Conservation (phyloP, 2,888 invertebrate species). For the Melangyna quadrimaculata region DNA sequence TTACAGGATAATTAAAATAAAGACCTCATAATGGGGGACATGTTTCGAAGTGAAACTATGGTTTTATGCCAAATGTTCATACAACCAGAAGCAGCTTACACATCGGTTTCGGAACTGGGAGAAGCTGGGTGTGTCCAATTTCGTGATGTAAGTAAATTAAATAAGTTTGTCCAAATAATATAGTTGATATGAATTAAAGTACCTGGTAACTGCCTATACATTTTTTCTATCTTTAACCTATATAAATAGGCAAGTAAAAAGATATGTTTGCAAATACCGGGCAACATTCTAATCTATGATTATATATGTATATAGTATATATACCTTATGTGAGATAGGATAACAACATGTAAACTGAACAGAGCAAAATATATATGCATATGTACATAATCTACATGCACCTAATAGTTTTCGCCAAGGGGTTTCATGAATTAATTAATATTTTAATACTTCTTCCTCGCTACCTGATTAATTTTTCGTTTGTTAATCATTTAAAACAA, state of each 20-base stretch:
- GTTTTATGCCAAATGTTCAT: constrained; percentile 96
- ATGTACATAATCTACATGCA: too few relatives aligned
- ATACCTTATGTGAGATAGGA: too few relatives aligned
- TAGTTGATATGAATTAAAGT: neutral
- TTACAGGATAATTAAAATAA: constrained; percentile 22
- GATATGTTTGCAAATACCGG: neutral
- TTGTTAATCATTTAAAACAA: too few relatives aligned
- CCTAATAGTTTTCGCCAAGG: too few relatives aligned
- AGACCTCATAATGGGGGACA: constrained; percentile 85
- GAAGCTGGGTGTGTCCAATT: constrained; percentile 97
- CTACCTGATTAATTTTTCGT: too few relatives aligned
- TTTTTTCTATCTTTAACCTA: neutral
- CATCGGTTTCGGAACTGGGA: constrained; percentile 95
- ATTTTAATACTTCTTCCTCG: too few relatives aligned
- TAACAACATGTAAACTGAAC: too few relatives aligned
- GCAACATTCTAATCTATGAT: neutral
- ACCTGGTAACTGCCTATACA: neutral
- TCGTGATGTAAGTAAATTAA: constrained; percentile 89
- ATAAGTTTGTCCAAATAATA: neutral
- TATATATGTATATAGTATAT: too few relatives aligned
- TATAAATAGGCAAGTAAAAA: neutral
- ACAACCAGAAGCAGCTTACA: constrained; percentile 97
- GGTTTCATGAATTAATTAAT: too few relatives aligned
- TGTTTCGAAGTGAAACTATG: constrained; percentile 96
- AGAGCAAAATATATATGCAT: too few relatives aligned